Evolutionary conservation across 2,888 invertebrate species (phyloP), one percentile per base, ranked within the genome.

Genomic region (Tuberolachnus salignus): DNA sequence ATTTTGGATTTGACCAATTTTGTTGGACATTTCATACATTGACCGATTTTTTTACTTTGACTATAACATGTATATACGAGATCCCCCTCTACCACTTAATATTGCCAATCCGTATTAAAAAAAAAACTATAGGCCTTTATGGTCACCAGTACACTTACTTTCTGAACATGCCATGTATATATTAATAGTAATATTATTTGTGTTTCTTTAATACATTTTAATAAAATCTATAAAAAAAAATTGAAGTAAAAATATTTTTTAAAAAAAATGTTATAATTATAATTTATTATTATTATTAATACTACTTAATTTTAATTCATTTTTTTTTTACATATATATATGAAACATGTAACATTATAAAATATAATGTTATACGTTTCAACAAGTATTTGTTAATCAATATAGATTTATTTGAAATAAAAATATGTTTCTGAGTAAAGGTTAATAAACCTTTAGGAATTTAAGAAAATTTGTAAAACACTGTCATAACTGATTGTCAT

Each of bases 401-500:
- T 14, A 46, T 44, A 63, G 13, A 11, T 19, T 61, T 64, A 19
- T 44, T 44, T 46, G 21, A 46, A 21, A 66, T 11, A 11, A 63
- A 14, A 51, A 51, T 16, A 51, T 51, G 16, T 51, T 51, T 51
- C 6, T 34, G 34, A 34, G 34, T 34, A 34, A 59, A 1, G 8
- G 19, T n/a, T 57, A 42, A n/a, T n/a, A n/a, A n/a, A n/a, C n/a
- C n/a, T n/a, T n/a, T n/a, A n/a, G n/a, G n/a, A n/a, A n/a, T n/a
- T n/a, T n/a, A n/a, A n/a, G n/a, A n/a, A 14, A 16, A 63, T 44
- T 63, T 63, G 19, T 63, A 34, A 2, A 67, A 34, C 8, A 55
- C 6, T 44, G 21, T 6, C 21, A 21, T 55, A 55, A 55, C 42
- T 44, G 70, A 70, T 69, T 69, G 69, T 69, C 69, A 42, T 55